These are phyloP conservation scores for Abrostola tripartita DNA, from an alignment of 2,888 invertebrate genomes.

Conservation along the genomic window DNA sequence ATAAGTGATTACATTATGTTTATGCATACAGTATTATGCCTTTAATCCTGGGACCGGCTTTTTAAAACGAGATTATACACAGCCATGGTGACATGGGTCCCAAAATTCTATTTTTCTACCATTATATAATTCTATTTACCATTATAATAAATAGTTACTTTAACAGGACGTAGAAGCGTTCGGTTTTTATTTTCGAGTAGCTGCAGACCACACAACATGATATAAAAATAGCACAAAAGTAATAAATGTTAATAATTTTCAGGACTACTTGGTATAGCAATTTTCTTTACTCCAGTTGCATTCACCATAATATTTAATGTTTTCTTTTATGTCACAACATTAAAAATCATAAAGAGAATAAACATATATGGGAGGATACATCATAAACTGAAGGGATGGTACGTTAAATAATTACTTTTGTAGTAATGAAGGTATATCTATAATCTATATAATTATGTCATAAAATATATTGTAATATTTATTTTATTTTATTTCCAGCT, in stretches of 20 bases:
- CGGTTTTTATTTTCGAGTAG: no score
- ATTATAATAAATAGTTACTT: no score
- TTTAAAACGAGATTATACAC: no score
- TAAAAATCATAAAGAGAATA: conserved; percentile 93
- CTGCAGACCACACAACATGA: no score
- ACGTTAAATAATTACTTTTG: conserved; percentile 48
- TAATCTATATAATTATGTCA: not conserved
- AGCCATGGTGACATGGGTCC: no score
- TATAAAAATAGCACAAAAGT: not conserved
- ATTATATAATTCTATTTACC: no score
- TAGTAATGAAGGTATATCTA: no score
- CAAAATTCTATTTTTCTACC: no score
- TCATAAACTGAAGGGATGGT: conserved; percentile 95
- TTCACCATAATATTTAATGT: conserved; percentile 93
- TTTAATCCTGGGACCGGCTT: no score
- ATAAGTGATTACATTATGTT: no score
- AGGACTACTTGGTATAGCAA: conserved; percentile 94
- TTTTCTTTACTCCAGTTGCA: conserved; percentile 94
- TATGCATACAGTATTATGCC: no score
- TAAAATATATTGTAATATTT: not conserved
- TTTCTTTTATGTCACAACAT: conserved; percentile 94
- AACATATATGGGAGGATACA: conserved; percentile 95
- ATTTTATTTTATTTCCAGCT: conserved; percentile 87
- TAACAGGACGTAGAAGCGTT: no score
- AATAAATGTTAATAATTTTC: conserved; percentile 58